Percentiles rank a stretch among this genome's conserved stretches.
Conservation (phyloP, 2,888 invertebrate species). For the Synergus gifuensis region DNA sequence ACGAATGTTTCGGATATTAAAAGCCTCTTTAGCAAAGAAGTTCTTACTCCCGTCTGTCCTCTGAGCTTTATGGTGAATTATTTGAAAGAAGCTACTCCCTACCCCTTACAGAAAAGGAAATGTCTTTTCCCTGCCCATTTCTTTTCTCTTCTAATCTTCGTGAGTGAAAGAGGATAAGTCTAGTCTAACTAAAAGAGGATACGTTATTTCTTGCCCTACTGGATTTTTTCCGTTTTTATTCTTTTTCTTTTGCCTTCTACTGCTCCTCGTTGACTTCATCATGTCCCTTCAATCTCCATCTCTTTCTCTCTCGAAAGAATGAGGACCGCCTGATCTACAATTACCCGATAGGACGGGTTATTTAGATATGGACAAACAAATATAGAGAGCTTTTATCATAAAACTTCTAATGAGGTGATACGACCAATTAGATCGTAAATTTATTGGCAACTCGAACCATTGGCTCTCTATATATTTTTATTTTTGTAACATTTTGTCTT, state of each 20-base stretch:
- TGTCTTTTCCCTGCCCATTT: conserved; percentile 24
- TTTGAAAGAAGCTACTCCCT: conserved; percentile 28
- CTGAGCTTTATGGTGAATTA: conserved; percentile 33
- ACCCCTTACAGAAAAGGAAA: conserved; percentile 25
- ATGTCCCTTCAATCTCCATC: background rate
- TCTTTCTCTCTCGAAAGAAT: background rate
- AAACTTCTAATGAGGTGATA: background rate
- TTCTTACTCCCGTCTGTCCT: conserved; percentile 24
- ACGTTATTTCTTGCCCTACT: background rate
- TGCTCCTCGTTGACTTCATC: background rate
- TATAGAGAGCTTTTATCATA: background rate
- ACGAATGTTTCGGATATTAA: conserved; percentile 38
- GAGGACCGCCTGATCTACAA: background rate
- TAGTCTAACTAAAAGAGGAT: conserved; percentile 9
- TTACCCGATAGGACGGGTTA: background rate
- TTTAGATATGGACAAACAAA: background rate
- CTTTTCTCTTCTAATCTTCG: conserved; percentile 8
- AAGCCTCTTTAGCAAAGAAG: conserved; percentile 36
- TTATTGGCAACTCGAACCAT: background rate
- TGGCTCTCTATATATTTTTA: background rate
- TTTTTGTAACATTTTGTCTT: background rate
- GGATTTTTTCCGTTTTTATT: background rate
- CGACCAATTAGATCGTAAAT: background rate
- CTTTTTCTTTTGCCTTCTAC: background rate
- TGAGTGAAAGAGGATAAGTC: background rate